These are phyloP conservation scores for Mechanitis messenoides DNA, from an alignment of 2,888 invertebrate species.

Conservation along the genomic window DNA sequence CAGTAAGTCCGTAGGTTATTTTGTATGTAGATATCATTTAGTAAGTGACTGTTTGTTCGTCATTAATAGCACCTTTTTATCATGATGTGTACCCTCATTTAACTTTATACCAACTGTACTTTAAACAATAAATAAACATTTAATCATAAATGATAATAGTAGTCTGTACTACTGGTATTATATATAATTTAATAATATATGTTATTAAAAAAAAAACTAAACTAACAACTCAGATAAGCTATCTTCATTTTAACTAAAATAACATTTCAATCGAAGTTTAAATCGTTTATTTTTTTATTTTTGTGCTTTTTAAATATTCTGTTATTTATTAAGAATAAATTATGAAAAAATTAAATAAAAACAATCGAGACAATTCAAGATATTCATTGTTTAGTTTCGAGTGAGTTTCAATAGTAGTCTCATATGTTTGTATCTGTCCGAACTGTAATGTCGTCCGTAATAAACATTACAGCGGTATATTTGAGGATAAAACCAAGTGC, in stretches of 20 bases:
- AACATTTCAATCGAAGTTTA: too few species aligned
- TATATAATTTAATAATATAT: too few species aligned
- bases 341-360: too few species aligned
- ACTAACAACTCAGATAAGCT: too few species aligned
- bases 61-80: background rate
- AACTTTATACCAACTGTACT: background rate
- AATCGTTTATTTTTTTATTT: too few species aligned
- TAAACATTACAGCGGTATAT: slow-evolving; percentile 43
- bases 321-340: too few species aligned
- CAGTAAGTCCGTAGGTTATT: too few species aligned
- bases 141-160: background rate
- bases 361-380: background rate
- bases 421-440: slow-evolving; percentile 29
- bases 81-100: background rate
- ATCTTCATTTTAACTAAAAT: too few species aligned
- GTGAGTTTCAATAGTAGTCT: slow-evolving; percentile 27
- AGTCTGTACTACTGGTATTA: background rate
- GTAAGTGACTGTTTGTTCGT: too few species aligned
- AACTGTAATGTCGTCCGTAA: slow-evolving; percentile 44
- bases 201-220: too few species aligned
- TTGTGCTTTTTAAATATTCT: too few species aligned
- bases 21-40: too few species aligned
- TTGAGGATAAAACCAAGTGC: slow-evolving; percentile 33
- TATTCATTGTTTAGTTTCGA: slow-evolving; percentile 3
- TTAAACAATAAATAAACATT: background rate